phyloP scores from a whole-genome alignment of 2,888 invertebrate genomes.

The Lordiphosa andalusiaca region DNA sequence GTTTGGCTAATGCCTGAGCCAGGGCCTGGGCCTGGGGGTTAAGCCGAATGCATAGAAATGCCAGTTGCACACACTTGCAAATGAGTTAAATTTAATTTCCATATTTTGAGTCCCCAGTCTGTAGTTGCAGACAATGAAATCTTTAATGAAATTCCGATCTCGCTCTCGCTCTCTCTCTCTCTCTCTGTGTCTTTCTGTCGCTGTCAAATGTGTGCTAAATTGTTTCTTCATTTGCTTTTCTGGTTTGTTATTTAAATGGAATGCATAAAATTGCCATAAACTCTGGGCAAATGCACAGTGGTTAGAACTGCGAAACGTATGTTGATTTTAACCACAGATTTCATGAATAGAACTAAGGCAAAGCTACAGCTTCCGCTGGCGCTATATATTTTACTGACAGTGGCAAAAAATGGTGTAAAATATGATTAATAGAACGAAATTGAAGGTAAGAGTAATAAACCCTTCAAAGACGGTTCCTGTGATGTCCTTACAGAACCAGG shows the following conservation, averaged over 20 bases:
- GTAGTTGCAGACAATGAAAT: conserved; percentile 12
- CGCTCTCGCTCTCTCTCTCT: background rate
- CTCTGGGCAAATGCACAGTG: conserved; percentile 5
- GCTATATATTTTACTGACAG: no score
- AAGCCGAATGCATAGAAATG: conserved; percentile 16
- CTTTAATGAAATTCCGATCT: background rate
- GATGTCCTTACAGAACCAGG: no score
- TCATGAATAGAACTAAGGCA: no score
- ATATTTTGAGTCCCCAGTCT: background rate
- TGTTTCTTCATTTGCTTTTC: conserved; percentile 2
- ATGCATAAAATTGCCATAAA: conserved; percentile 32
- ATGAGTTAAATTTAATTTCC: conserved; percentile 24
- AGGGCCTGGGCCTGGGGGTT: conserved; percentile 1
- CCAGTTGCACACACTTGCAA: conserved; percentile 33
- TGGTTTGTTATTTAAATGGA: conserved; percentile 20
- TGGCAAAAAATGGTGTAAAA: no score
- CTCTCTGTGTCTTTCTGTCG: background rate
- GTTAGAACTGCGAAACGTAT: conserved; percentile 1
- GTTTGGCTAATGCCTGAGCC: conserved; percentile 2
- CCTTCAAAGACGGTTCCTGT: no score
- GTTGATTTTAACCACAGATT: no score
- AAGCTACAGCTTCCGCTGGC: no score
- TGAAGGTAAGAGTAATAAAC: no score
- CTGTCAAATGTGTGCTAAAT: conserved; percentile 6
- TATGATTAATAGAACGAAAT: no score